Percentiles rank a stretch among this genome's conserved stretches.
These are phyloP conservation scores for Eugnorisma glareosa DNA, from an alignment of 2,888 invertebrate genomes.

Conservation along the genomic window DNA sequence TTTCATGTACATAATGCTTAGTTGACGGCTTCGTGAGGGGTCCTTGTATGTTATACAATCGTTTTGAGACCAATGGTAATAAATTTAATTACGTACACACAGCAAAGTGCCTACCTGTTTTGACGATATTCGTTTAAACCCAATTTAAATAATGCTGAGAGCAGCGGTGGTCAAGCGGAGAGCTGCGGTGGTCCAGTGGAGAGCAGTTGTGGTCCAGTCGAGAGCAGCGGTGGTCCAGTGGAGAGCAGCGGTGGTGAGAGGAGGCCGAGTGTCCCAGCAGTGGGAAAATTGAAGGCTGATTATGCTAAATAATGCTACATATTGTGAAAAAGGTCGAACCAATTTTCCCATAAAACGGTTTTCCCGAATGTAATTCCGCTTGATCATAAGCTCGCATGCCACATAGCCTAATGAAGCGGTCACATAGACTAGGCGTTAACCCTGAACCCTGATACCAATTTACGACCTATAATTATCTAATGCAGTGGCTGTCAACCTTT, in stretches of 20 bases:
- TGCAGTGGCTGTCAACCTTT: slow-evolving; percentile 39
- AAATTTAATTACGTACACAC: neutral
- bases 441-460: slow-evolving; percentile 55
- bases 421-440: slow-evolving; percentile 44
- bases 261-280: too few relatives aligned
- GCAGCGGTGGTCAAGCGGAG: too few relatives aligned
- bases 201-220: too few relatives aligned
- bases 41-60: too few relatives aligned
- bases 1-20: too few relatives aligned
- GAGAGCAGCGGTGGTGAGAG: too few relatives aligned
- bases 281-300: too few relatives aligned
- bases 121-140: neutral
- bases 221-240: too few relatives aligned
- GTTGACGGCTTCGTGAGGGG: too few relatives aligned
- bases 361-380: slow-evolving; percentile 21
- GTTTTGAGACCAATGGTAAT: neutral
- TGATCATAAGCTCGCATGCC: slow-evolving; percentile 44
- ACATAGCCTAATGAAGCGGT: slow-evolving; percentile 58
- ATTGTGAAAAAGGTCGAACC: neutral
- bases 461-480: slow-evolving; percentile 48
- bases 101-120: neutral
- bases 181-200: too few relatives aligned
- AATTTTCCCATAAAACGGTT: slow-evolving; percentile 27
- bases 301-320: too few relatives aligned
- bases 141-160: neutral